These are phyloP conservation scores for Paguma larvata DNA, from an alignment of 2,797 vertebrate genomes.

Conservation along the genomic window DNA sequence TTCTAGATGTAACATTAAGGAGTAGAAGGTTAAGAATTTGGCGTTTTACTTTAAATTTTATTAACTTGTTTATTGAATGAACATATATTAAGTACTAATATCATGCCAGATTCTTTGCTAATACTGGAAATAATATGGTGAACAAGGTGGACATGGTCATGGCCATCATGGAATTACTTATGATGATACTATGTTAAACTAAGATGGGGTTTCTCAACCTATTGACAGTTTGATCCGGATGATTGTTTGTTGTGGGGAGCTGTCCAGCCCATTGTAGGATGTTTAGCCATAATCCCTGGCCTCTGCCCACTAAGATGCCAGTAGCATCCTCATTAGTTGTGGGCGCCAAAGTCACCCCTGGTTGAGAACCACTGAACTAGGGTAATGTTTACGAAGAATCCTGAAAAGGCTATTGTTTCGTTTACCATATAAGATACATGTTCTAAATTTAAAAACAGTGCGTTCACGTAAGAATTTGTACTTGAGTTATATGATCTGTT, in stretches of 20 bases:
- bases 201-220: not conserved
- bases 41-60: conserved; percentile 47
- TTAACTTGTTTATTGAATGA: conserved; percentile 51
- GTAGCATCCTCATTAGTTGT: not conserved
- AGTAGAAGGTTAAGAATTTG: conserved; percentile 28
- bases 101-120: not conserved
- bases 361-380: conserved; percentile 47
- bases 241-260: not conserved
- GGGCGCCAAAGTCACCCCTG: not conserved
- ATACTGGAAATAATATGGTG: not conserved
- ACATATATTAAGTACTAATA: not conserved
- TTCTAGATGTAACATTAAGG: not conserved
- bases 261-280: not conserved
- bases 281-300: not conserved
- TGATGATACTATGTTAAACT: not conserved
- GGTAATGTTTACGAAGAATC: conserved; percentile 1
- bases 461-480: conserved; percentile 39
- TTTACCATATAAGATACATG: not conserved
- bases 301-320: not conserved
- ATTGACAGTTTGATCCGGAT: not conserved
- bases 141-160: not conserved
- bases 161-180: not conserved
- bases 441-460: conserved; percentile 39
- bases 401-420: not conserved
- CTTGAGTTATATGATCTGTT: conserved; percentile 23